Conservation (phyloP, 2,797 vertebrate species). For the Pseudochromis fuscus region DNA sequence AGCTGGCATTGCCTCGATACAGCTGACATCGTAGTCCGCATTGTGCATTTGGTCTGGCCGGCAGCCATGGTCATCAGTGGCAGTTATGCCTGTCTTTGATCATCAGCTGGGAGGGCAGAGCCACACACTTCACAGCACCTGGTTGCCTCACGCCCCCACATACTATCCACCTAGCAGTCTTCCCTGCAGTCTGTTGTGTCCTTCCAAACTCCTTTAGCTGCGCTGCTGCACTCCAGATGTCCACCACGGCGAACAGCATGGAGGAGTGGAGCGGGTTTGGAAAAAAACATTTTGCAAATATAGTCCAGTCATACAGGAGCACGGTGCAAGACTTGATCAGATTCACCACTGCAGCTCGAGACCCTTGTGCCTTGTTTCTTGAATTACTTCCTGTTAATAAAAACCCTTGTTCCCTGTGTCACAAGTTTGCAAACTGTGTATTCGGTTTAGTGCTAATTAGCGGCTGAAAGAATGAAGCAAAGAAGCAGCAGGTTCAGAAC, state of each 20-base stretch:
- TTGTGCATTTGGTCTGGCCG: slow-evolving; percentile 66
- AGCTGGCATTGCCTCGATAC: slow-evolving; percentile 45
- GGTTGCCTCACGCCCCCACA: slow-evolving; percentile 62
- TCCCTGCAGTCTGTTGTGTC: slow-evolving; percentile 64
- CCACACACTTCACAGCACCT: slow-evolving; percentile 81
- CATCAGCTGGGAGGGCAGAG: slow-evolving; percentile 76
- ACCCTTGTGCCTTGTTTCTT: neutral
- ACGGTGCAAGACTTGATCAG: slow-evolving; percentile 11
- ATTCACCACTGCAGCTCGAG: neutral
- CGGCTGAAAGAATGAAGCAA: slow-evolving; percentile 20
- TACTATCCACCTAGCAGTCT: slow-evolving; percentile 42
- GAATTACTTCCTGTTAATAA: slow-evolving; percentile 1
- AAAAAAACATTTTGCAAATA: slow-evolving; percentile 6
- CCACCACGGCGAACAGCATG: slow-evolving; percentile 31
- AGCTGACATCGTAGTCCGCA: slow-evolving; percentile 51
- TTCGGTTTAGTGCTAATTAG: slow-evolving; percentile 33
- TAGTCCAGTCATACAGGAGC: neutral
- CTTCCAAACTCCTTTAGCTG: slow-evolving; percentile 71
- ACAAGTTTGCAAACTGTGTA: slow-evolving; percentile 11
- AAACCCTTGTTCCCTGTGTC: slow-evolving; percentile 19
- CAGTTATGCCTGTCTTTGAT: slow-evolving; percentile 81
- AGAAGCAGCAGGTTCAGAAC: slow-evolving; percentile 47
- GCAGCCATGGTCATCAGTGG: slow-evolving; percentile 72
- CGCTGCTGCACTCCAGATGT: slow-evolving; percentile 62
- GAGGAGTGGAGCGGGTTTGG: neutral